Conservation (phyloP, 1,140 invertebrate species). For the Lordiphosa collinella region DNA sequence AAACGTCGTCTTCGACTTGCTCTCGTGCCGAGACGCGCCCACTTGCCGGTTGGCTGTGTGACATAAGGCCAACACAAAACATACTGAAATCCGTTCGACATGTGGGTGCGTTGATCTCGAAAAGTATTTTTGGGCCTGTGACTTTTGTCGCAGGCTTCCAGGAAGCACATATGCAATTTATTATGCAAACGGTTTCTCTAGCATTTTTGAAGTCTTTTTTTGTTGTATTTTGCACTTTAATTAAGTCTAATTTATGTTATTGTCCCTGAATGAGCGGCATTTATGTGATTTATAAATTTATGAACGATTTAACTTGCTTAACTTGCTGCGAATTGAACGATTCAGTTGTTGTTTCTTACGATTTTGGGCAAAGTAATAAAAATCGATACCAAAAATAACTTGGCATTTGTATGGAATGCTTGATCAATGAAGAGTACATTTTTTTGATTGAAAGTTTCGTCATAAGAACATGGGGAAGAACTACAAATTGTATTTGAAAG, state of each 20-base stretch:
- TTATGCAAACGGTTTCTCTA: conserved; percentile 49
- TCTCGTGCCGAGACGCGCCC: conserved; percentile 48
- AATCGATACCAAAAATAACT: neutral
- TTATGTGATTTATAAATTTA: conserved; percentile 25
- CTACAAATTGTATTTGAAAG: no score
- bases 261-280: conserved; percentile 44
- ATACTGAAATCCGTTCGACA: conserved; percentile 19
- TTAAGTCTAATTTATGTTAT: conserved; percentile 66
- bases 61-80: conserved; percentile 25
- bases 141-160: conserved; percentile 51
- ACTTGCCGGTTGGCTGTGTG: conserved; percentile 2
- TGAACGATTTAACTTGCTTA: conserved; percentile 31
- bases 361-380: conserved; percentile 11
- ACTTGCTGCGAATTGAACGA: conserved; percentile 19
- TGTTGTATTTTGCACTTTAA: conserved; percentile 34
- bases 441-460: no score
- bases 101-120: conserved; percentile 71
- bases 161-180: conserved; percentile 63
- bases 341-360: neutral
- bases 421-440: neutral
- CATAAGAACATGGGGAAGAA: no score
- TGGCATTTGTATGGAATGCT: conserved; percentile 7
- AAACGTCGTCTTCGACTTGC: conserved; percentile 41
- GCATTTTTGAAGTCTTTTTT: conserved; percentile 10
- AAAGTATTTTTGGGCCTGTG: conserved; percentile 30